Conservation (phyloP, 1,140 invertebrate species). For the Drosophila sulfurigaster region DNA sequence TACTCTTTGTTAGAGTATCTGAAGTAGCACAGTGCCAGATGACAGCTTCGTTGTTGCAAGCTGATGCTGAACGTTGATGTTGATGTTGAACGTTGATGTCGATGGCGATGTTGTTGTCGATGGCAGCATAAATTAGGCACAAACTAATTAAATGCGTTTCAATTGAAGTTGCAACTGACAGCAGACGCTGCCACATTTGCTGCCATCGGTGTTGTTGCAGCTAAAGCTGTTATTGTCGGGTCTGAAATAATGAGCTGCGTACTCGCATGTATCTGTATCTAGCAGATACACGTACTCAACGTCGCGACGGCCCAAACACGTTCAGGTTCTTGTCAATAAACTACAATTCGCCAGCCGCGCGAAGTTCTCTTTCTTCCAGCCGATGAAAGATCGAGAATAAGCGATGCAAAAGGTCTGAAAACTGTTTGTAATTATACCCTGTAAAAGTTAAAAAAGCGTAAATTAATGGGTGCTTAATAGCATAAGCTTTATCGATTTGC, state of each 20-base stretch:
- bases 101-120: constrained; percentile 30
- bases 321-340: constrained; percentile 27
- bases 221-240: not conserved
- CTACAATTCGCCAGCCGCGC: constrained; percentile 10
- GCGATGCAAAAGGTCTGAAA: not conserved
- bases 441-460: not conserved
- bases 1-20: constrained; percentile 6
- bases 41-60: constrained; percentile 32
- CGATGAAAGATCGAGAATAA: not conserved
- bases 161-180: constrained; percentile 63
- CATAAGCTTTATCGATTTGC: no score
- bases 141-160: constrained; percentile 67
- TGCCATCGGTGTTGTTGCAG: not conserved
- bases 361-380: not conserved
- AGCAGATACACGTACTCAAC: constrained; percentile 41
- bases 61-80: constrained; percentile 16
- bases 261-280: constrained; percentile 34
- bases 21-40: constrained; percentile 25
- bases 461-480: not conserved
- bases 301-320: constrained; percentile 21
- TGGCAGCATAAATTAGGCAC: constrained; percentile 62
- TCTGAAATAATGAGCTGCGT: constrained; percentile 41
- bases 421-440: not conserved
- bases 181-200: constrained; percentile 10
- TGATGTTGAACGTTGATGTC: constrained; percentile 15